Percentiles rank a stretch among this genome's conserved stretches.
Conservation (phyloP, 2,113 vertebrate genomes). For the Bombycilla garrulus region DNA sequence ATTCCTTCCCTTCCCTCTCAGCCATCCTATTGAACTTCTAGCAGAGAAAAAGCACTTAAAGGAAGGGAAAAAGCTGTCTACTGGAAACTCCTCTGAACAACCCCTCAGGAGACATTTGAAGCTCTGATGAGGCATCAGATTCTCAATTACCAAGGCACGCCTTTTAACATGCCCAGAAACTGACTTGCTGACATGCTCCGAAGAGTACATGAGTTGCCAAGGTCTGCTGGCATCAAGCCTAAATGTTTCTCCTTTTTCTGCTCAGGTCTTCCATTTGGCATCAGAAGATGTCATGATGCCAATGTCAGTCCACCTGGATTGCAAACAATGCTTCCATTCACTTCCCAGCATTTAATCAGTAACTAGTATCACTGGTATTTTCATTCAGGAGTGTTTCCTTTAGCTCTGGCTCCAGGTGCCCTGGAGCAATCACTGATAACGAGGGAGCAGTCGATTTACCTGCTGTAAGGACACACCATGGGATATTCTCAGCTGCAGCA, state of each 20-base stretch:
- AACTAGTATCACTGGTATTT: background rate
- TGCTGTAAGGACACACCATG: background rate
- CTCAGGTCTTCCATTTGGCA: constrained; percentile 27
- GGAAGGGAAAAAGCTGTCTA: background rate
- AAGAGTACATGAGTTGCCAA: background rate
- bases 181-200: constrained; percentile 30
- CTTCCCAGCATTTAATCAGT: constrained; percentile 24
- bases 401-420: background rate
- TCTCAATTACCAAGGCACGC: background rate
- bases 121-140: background rate
- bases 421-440: background rate
- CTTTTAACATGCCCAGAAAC: constrained; percentile 18
- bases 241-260: background rate
- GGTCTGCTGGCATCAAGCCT: background rate
- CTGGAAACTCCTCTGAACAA: background rate
- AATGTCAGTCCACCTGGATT: background rate
- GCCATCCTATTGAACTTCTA: background rate
- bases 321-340: background rate
- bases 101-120: constrained; percentile 13
- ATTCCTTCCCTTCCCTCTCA: background rate
- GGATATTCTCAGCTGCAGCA: background rate
- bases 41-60: background rate
- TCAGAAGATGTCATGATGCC: background rate
- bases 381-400: background rate
- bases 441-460: background rate